A percentile compares a stretch with the other conserved stretches of the same genome.
Conservation (phyloP, 2,888 invertebrate species). For the Hololepta plana region DNA sequence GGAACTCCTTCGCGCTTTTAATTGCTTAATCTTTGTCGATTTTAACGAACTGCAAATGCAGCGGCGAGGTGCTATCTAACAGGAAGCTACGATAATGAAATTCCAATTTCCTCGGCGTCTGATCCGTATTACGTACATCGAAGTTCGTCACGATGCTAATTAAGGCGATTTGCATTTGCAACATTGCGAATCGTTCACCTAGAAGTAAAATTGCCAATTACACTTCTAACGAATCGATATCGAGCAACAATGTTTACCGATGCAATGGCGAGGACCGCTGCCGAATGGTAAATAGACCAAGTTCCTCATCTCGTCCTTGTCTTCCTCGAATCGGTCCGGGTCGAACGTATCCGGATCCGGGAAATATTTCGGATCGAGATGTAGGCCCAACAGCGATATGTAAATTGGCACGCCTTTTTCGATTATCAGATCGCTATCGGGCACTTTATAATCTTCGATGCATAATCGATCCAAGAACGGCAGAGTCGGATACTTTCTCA, state of each 20-base stretch:
- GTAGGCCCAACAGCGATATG: slow-evolving; percentile 21
- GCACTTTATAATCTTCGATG: slow-evolving; percentile 15
- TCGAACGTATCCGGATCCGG: slow-evolving; percentile 23
- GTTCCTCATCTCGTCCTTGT: slow-evolving; percentile 10
- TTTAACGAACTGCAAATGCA: no score
- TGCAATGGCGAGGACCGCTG: slow-evolving; percentile 12
- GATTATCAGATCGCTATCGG: slow-evolving; percentile 15
- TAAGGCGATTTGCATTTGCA: no score
- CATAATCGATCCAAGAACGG: slow-evolving; percentile 18
- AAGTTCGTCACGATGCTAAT: no score
- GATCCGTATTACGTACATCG: no score
- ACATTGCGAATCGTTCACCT: no score
- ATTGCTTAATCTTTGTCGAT: no score
- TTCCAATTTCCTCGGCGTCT: no score
- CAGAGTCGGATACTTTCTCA: slow-evolving; percentile 25
- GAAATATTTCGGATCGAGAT: slow-evolving; percentile 21
- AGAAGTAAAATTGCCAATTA: no score
- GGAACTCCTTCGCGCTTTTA: no score
- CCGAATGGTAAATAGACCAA: slow-evolving; percentile 14
- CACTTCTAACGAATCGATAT: no score
- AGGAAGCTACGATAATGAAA: no score
- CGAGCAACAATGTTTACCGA: slow-evolving; percentile 12
- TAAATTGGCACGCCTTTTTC: slow-evolving; percentile 21
- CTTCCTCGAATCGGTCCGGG: slow-evolving; percentile 22
- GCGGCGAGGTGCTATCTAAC: no score